Conservation (phyloP, 2,797 vertebrate species). For the Percopsis omiscomaycus region DNA sequence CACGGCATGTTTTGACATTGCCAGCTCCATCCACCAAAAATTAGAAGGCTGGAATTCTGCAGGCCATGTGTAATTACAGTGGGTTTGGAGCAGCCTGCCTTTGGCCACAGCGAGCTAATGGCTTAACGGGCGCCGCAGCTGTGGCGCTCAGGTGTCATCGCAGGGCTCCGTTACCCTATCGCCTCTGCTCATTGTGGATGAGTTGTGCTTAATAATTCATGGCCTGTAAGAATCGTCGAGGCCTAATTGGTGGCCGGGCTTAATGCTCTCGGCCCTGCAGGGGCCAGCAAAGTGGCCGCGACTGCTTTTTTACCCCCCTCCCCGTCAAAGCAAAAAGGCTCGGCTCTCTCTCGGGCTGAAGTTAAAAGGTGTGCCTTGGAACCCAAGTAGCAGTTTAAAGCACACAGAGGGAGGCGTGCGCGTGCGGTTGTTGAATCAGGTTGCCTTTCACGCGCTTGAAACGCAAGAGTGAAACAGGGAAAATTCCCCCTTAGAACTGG, state of each 20-base stretch:
- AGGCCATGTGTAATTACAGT: slow-evolving; percentile 39
- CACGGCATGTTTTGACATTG: slow-evolving; percentile 23
- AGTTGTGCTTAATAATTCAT: slow-evolving; percentile 76
- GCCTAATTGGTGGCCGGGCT: slow-evolving; percentile 69
- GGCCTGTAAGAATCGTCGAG: slow-evolving; percentile 55
- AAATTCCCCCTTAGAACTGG: slow-evolving; percentile 41
- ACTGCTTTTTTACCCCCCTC: slow-evolving; percentile 14
- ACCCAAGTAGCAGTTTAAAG: slow-evolving; percentile 60
- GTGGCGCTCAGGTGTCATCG: slow-evolving; percentile 57
- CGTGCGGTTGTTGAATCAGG: slow-evolving; percentile 21
- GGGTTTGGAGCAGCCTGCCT: slow-evolving; percentile 3
- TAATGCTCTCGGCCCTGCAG: slow-evolving; percentile 54
- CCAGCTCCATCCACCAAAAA: slow-evolving; percentile 14
- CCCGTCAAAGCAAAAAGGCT: slow-evolving; percentile 32
- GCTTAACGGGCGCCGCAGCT: slow-evolving; percentile 46
- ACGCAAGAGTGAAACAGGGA: slow-evolving; percentile 33
- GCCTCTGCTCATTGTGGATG: slow-evolving; percentile 59
- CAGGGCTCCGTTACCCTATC: slow-evolving; percentile 41
- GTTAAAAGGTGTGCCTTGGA: slow-evolving; percentile 60
- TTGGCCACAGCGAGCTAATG: not conserved
- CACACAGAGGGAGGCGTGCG: slow-evolving; percentile 25
- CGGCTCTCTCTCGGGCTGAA: slow-evolving; percentile 54
- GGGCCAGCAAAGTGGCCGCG: slow-evolving; percentile 46
- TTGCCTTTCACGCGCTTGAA: slow-evolving; percentile 37
- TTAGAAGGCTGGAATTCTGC: not conserved